Conservation (phyloP, 92 coral and sea anemone species). For the Siderastrea radians region DNA sequence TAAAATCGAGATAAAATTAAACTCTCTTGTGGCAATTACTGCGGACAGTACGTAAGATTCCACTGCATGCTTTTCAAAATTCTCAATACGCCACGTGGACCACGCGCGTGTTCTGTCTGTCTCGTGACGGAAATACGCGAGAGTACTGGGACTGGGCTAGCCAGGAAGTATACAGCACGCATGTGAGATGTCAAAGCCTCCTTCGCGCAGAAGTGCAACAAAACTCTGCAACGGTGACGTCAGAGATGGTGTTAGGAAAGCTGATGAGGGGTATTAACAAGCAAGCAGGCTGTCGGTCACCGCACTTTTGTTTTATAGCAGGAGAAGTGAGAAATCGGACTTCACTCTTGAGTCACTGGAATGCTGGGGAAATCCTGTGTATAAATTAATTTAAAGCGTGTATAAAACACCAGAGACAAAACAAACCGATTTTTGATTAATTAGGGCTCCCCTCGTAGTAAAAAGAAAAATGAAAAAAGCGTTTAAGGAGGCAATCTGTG, state of each 20-base stretch:
- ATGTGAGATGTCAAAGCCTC: constrained; percentile 62
- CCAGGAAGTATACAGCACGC: constrained; percentile 77
- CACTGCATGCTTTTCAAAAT: constrained; percentile 78
- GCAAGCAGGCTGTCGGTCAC: constrained; percentile 77
- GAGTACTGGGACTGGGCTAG: constrained; percentile 89
- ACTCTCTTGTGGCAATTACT: constrained; percentile 15
- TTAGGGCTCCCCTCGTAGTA: not conserved
- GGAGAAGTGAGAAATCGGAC: constrained; percentile 59
- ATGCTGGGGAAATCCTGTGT: constrained; percentile 80
- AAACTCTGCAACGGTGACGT: constrained; percentile 88
- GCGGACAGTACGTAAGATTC: constrained; percentile 88
- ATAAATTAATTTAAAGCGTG: not conserved
- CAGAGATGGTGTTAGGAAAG: constrained; percentile 72
- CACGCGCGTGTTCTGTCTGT: constrained; percentile 72
- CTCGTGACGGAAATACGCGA: constrained; percentile 52
- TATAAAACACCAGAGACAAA: not conserved
- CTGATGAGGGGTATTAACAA: constrained; percentile 78
- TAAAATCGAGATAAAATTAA: too few relatives aligned
- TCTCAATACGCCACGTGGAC: constrained; percentile 53
- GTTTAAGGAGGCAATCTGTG: too few relatives aligned
- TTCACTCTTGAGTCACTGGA: constrained; percentile 85
- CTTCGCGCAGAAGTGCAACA: constrained; percentile 48
- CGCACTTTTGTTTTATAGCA: constrained; percentile 48
- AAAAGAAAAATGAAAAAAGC: too few relatives aligned
- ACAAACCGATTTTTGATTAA: constrained; percentile 8